A percentile compares a stretch with the other conserved stretches of the same genome.
phyloP scores from a whole-genome alignment of 2,888 invertebrate genomes.

The Priocnemis perturbator region DNA sequence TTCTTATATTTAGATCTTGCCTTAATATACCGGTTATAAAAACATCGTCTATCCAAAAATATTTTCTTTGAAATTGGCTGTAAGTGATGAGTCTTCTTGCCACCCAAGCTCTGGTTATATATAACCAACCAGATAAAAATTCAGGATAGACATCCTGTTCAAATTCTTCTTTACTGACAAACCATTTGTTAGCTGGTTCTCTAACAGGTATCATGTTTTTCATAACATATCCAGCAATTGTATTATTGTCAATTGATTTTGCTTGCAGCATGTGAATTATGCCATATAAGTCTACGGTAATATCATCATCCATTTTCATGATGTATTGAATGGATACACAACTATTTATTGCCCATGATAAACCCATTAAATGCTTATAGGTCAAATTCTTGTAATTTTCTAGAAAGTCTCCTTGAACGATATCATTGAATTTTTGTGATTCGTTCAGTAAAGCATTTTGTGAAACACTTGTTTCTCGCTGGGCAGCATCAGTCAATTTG shows the following conservation, averaged over 20 bases:
- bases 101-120: constrained; percentile 83
- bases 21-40: constrained; percentile 89
- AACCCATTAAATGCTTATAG: constrained; percentile 88
- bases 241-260: constrained; percentile 18
- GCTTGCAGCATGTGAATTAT: constrained; percentile 67
- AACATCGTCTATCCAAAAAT: constrained; percentile 96
- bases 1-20: constrained; percentile 77
- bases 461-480: constrained; percentile 70
- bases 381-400: constrained; percentile 90
- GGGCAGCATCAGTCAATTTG: constrained; percentile 76
- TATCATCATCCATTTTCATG: constrained; percentile 90
- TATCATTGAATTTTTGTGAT: constrained; percentile 80
- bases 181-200: constrained; percentile 86
- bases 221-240: constrained; percentile 82
- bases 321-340: constrained; percentile 81
- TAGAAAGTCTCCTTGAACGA: constrained; percentile 85
- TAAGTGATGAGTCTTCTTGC: constrained; percentile 79
- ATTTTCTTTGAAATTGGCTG: constrained; percentile 77
- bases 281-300: constrained; percentile 82
- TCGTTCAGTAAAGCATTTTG: constrained; percentile 81
- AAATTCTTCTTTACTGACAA: constrained; percentile 83
- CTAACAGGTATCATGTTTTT: constrained; percentile 81
- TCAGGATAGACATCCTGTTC: constrained; percentile 80
- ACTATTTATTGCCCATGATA: constrained; percentile 83
- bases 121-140: constrained; percentile 91